Evolutionary conservation across 2,888 invertebrate genomes (phyloP).

Genomic region (Scaptodrosophila latifasciaeformis): DNA sequence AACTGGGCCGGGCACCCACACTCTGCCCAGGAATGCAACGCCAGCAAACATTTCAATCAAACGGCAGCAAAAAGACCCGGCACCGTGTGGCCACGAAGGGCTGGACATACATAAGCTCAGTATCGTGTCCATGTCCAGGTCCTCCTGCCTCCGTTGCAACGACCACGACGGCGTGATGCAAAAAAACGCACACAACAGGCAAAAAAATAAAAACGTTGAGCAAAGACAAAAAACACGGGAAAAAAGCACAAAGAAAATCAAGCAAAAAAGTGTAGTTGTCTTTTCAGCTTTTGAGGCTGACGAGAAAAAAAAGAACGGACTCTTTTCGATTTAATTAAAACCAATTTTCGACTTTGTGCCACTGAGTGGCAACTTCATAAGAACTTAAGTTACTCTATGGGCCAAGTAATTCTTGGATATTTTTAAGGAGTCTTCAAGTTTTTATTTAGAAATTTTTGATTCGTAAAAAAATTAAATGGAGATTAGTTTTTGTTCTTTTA

Average conservation of each 20-base stretch:
- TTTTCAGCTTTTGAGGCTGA: no score
- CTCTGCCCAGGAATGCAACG: conserved; percentile 13
- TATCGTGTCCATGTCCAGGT: conserved; percentile 30
- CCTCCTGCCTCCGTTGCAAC: not conserved
- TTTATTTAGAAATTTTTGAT: no score
- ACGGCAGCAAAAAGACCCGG: conserved; percentile 27
- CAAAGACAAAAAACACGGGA: no score
- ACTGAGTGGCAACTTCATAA: no score
- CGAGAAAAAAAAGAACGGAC: conserved; percentile 38
- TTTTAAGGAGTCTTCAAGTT: no score
- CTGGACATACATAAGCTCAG: not conserved
- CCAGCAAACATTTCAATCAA: conserved; percentile 66
- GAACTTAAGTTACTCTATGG: no score
- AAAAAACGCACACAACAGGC: no score
- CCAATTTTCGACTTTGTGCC: conserved; percentile 60
- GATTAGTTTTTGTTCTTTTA: not conserved
- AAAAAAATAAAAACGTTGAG: no score
- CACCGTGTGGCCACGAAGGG: not conserved
- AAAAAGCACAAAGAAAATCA: no score
- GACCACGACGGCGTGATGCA: no score
- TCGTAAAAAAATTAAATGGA: conserved; percentile 8
- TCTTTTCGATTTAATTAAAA: conserved; percentile 70
- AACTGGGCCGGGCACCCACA: conserved; percentile 6
- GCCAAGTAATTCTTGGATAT: no score
- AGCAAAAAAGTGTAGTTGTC: no score